A percentile compares a stretch with the other conserved stretches of the same genome.
phyloP scores from a whole-genome alignment of 2,888 invertebrate species.

The Mechanitis messenoides region DNA sequence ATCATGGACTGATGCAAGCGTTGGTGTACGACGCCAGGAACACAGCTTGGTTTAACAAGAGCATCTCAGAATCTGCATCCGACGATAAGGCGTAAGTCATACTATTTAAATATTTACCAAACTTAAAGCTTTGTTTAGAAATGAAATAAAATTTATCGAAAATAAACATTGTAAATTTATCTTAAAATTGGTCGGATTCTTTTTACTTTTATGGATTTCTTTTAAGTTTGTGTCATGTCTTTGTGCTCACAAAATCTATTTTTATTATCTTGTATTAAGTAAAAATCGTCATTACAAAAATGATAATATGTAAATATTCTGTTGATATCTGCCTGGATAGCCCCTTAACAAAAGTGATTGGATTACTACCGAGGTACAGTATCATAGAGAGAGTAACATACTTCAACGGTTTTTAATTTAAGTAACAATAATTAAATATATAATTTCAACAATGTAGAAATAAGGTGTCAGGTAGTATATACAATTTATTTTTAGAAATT shows the following conservation, averaged over 20 bases:
- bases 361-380: conserved; percentile 95
- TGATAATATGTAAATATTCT: conserved; percentile 51
- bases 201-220: no score
- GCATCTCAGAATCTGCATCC: conserved; percentile 82
- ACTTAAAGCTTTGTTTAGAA: neutral
- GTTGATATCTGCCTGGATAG: conserved; percentile 74
- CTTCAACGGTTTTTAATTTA: neutral
- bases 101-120: neutral
- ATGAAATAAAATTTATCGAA: neutral
- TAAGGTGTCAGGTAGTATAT: neutral
- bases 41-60: conserved; percentile 90
- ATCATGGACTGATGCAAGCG: conserved; percentile 88
- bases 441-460: neutral
- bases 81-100: conserved; percentile 79
- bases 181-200: no score
- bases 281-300: conserved; percentile 25
- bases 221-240: neutral
- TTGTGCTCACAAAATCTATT: no score
- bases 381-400: conserved; percentile 28
- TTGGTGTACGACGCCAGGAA: conserved; percentile 92
- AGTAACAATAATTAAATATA: neutral
- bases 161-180: neutral
- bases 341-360: conserved; percentile 95
- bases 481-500: no score
- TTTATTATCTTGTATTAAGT: no score